These are phyloP conservation scores for Clivina fossor DNA, from an alignment of 2,888 invertebrate genomes.

Conservation along the genomic window DNA sequence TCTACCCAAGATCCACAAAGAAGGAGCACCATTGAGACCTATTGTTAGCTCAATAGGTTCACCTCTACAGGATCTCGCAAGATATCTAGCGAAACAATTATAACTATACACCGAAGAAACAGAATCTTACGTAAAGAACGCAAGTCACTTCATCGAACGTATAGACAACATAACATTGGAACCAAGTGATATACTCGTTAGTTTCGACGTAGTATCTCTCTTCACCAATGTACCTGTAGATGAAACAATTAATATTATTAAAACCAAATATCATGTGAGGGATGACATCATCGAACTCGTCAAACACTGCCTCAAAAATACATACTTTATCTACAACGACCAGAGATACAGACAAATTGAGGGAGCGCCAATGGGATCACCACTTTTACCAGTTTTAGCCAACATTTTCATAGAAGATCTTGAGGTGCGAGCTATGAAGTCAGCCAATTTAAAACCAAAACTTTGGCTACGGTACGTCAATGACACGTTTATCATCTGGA, in stretches of 20 bases:
- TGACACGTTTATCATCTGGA: constrained; percentile 7
- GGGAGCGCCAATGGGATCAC: background rate
- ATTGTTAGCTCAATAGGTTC: constrained; percentile 5
- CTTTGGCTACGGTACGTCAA: background rate
- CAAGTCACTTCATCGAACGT: background rate
- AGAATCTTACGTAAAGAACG: background rate
- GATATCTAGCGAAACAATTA: background rate
- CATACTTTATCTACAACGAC: constrained; percentile 1
- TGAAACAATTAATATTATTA: constrained; percentile 1
- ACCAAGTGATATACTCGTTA: background rate
- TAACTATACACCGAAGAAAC: constrained; percentile 1
- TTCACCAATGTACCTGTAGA: constrained; percentile 6
- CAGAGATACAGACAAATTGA: background rate
- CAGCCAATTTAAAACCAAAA: background rate
- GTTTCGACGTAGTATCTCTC: constrained; percentile 6
- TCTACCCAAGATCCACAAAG: constrained; percentile 6
- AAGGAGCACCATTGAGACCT: background rate
- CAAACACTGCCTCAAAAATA: background rate
- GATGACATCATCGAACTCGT: constrained; percentile 7
- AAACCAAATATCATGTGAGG: too few relatives aligned
- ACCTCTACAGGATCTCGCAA: background rate
- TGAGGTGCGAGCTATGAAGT: background rate
- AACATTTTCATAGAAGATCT: too few relatives aligned
- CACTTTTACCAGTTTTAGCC: constrained; percentile 1
- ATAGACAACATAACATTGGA: background rate